phyloP scores from a whole-genome alignment of 2,797 vertebrate genomes.

The Anisognathus igniventris region DNA sequence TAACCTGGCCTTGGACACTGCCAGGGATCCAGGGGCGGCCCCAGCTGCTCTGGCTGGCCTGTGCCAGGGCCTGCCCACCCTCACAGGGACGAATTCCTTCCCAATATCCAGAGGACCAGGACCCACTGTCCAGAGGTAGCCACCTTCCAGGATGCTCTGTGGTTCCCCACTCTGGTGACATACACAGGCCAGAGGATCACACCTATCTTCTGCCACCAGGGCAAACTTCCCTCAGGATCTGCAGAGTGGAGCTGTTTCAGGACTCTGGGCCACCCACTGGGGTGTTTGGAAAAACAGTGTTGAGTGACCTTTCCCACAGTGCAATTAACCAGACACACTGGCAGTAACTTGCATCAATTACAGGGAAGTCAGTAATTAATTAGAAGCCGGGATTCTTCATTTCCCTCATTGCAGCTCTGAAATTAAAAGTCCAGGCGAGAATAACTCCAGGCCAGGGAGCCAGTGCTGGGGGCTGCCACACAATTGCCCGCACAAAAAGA shows the following conservation, averaged over 20 bases:
- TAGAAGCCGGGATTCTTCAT: neutral
- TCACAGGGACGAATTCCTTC: neutral
- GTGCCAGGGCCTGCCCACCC: rapidly evolving
- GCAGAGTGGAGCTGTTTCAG: neutral
- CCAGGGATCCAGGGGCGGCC: neutral
- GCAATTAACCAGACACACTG: neutral
- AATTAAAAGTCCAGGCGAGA: neutral
- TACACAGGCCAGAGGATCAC: no score
- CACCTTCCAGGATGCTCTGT: neutral
- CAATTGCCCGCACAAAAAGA: neutral
- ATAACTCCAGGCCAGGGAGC: neutral
- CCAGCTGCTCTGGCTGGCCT: neutral
- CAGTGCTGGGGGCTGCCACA: neutral
- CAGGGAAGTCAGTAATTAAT: conserved; percentile 13
- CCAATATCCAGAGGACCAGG: neutral
- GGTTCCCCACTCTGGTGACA: neutral
- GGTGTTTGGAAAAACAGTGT: neutral
- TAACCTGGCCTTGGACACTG: rapidly evolving
- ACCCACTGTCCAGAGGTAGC: neutral
- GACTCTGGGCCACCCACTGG: neutral
- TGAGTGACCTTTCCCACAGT: neutral
- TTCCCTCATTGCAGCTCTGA: neutral
- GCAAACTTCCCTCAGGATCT: neutral
- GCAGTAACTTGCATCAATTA: conserved; percentile 30
- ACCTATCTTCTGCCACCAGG: neutral